phyloP scores from a whole-genome alignment of 2,888 invertebrate genomes.

The Folsomia candida region DNA sequence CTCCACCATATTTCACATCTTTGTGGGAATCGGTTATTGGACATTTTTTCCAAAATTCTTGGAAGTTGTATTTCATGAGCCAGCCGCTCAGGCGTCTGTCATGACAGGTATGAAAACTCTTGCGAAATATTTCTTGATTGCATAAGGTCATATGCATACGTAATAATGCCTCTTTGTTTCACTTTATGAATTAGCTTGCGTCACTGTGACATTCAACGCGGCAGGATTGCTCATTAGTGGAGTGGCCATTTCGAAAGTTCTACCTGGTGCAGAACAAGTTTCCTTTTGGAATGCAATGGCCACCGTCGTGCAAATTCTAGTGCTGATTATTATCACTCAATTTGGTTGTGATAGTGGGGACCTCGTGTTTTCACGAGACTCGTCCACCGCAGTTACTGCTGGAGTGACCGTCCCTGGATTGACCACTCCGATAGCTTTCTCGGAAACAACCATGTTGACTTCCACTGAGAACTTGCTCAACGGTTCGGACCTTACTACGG shows the following conservation, averaged over 20 bases:
- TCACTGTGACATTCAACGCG: slow-evolving; percentile 52
- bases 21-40: slow-evolving; percentile 56
- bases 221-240: slow-evolving; percentile 61
- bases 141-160: too few relatives aligned
- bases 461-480: not conserved
- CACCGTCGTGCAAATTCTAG: slow-evolving; percentile 60
- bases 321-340: slow-evolving; percentile 59
- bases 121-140: slow-evolving; percentile 15
- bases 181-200: slow-evolving; percentile 49
- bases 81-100: slow-evolving; percentile 57
- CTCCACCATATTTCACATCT: slow-evolving; percentile 56
- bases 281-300: slow-evolving; percentile 65
- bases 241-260: slow-evolving; percentile 62
- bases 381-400: not conserved
- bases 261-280: slow-evolving; percentile 61
- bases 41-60: slow-evolving; percentile 61
- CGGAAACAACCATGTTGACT: not conserved
- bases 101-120: slow-evolving; percentile 58
- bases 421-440: not conserved
- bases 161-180: too few relatives aligned
- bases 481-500: not conserved
- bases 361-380: not conserved
- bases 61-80: slow-evolving; percentile 59
- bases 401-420: not conserved
- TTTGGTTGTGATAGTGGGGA: slow-evolving; percentile 57